Percentiles rank a stretch among this genome's conserved stretches.
phyloP scores from a whole-genome alignment of 2,888 invertebrate genomes.

The Drosophila greeni region DNA sequence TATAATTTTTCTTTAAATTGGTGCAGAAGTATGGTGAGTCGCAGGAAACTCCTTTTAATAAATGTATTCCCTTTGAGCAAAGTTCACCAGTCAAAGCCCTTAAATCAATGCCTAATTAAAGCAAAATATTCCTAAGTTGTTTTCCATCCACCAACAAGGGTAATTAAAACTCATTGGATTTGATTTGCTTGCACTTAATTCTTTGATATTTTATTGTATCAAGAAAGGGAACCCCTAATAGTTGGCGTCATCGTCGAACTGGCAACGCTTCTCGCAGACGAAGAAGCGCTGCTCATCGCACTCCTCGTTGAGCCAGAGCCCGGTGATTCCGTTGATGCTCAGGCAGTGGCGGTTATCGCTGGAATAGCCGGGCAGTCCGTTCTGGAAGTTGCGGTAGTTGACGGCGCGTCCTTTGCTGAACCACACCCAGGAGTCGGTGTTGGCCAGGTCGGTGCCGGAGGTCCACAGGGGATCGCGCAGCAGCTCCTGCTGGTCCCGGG shows the following conservation, averaged over 20 bases:
- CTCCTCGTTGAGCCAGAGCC: constrained; percentile 42
- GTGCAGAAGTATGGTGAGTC: neutral
- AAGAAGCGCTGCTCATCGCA: constrained; percentile 28
- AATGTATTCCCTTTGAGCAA: no score
- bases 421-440: constrained; percentile 46
- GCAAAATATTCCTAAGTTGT: neutral
- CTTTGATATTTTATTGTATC: neutral
- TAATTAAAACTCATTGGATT: neutral
- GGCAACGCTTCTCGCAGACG: constrained; percentile 30
- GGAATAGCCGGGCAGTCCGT: constrained; percentile 23
- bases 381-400: constrained; percentile 43
- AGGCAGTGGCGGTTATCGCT: constrained; percentile 35
- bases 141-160: neutral
- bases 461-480: constrained; percentile 44
- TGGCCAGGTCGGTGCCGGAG: constrained; percentile 50
- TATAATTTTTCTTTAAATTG: neutral
- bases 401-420: constrained; percentile 52
- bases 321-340: constrained; percentile 16
- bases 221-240: neutral
- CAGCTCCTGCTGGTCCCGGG: constrained; percentile 19
- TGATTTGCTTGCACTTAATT: constrained; percentile 1
- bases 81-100: neutral
- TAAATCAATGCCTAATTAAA: neutral
- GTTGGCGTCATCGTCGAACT: constrained; percentile 21
- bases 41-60: neutral